Conservation (phyloP, 2,888 invertebrate species). For the Harpagoxenus sublaevis region DNA sequence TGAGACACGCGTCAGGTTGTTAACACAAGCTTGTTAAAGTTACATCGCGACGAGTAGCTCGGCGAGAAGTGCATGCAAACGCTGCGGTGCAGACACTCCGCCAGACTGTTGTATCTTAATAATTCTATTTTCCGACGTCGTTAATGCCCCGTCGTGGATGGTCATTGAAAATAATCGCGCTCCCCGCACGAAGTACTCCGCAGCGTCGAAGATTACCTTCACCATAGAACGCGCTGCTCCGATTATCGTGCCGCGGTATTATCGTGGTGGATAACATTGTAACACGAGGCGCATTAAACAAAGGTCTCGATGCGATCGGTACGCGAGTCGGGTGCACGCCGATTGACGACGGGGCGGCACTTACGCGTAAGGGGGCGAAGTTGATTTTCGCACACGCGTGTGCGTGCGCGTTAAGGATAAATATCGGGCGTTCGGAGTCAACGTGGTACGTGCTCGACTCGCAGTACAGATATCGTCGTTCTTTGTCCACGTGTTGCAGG, state of each 20-base stretch:
- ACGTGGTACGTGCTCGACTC: neutral
- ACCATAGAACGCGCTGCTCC: neutral
- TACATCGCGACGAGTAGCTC: neutral
- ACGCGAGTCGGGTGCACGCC: conserved; percentile 20
- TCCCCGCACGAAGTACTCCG: neutral
- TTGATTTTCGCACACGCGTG: neutral
- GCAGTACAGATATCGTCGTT: conserved; percentile 15
- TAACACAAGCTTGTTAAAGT: neutral
- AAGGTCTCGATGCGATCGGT: neutral
- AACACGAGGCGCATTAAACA: conserved; percentile 12
- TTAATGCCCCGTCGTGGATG: neutral
- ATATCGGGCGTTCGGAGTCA: conserved; percentile 14
- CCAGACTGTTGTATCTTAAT: neutral
- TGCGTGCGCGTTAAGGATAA: conserved; percentile 14
- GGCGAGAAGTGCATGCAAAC: neutral
- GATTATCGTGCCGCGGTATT: conserved; percentile 26
- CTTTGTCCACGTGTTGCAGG: conserved; percentile 33
- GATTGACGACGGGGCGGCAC: neutral
- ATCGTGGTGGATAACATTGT: conserved; percentile 28
- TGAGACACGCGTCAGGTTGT: too few species aligned
- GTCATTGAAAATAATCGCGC: conserved; percentile 4
- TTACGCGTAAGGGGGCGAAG: conserved; percentile 6
- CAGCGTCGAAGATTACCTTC: neutral
- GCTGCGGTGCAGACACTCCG: neutral
- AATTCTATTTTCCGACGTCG: neutral